Evolutionary conservation across 2,888 invertebrate species (phyloP).

Genomic region (Heliconius erato): DNA sequence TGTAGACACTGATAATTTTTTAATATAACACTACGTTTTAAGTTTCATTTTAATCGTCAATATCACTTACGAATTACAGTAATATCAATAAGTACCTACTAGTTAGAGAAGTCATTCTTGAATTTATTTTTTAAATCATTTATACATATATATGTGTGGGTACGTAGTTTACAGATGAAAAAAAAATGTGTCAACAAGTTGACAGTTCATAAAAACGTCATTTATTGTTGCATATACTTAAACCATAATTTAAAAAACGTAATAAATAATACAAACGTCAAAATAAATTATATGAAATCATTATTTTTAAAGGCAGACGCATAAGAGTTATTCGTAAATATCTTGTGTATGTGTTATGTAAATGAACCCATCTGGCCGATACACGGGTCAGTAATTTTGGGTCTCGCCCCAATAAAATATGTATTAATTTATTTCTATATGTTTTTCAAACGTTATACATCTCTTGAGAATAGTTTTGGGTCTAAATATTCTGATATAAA

Average conservation of each 20-base stretch:
- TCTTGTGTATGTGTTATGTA: slow-evolving; percentile 12
- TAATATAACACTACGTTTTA: slow-evolving; percentile 5
- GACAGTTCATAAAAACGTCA: background rate
- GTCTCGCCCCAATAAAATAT: slow-evolving; percentile 28
- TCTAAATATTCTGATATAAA: slow-evolving; percentile 9
- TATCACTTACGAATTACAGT: background rate
- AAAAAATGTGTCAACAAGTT: background rate
- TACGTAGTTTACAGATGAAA: background rate
- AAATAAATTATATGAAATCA: background rate
- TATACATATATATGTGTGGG: background rate
- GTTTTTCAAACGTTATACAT: slow-evolving; percentile 38
- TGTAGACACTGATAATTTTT: slow-evolving; percentile 12
- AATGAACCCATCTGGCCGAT: slow-evolving; percentile 33
- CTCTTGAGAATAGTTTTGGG: slow-evolving; percentile 31
- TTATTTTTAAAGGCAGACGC: background rate
- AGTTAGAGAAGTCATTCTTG: slow-evolving; percentile 3
- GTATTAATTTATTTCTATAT: slow-evolving; percentile 38
- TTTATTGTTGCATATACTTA: background rate
- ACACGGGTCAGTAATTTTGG: slow-evolving; percentile 37
- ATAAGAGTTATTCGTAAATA: slow-evolving; percentile 1
- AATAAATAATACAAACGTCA: background rate
- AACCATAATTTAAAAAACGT: background rate
- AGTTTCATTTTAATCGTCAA: slow-evolving; percentile 1
- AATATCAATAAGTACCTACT: background rate
- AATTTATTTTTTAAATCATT: background rate